Percentiles rank a stretch among this genome's conserved stretches.
Conservation (phyloP, 2,888 invertebrate genomes). For the Gerris lacustris region DNA sequence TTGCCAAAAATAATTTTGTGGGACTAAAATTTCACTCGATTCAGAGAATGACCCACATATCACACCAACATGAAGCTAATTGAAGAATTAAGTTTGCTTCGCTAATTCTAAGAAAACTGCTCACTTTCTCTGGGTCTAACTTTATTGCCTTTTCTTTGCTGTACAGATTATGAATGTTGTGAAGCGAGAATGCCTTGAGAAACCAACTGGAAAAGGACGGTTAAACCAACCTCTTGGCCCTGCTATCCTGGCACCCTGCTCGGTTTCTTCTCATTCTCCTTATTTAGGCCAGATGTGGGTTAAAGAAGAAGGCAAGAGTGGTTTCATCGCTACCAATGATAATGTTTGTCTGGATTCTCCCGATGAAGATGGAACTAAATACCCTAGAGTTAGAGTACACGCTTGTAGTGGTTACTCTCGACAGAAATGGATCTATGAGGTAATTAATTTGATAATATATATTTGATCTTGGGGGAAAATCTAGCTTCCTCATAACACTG, state of each 20-base stretch:
- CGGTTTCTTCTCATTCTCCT: conserved; percentile 37
- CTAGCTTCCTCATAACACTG: neutral
- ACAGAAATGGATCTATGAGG: conserved; percentile 57
- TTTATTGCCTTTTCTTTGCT: too few relatives aligned
- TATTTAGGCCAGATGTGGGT: conserved; percentile 58
- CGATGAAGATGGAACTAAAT: conserved; percentile 39
- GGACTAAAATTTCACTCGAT: neutral
- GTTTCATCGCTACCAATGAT: conserved; percentile 70
- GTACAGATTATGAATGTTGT: conserved; percentile 44
- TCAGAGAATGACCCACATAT: neutral
- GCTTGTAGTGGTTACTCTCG: conserved; percentile 53
- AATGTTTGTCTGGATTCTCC: conserved; percentile 70
- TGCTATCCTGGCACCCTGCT: conserved; percentile 54
- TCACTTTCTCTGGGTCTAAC: too few relatives aligned
- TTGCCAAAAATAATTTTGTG: too few relatives aligned
- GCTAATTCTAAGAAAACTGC: too few relatives aligned
- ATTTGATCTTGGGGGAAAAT: conserved; percentile 10
- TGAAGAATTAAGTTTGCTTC: neutral
- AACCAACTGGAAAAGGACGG: conserved; percentile 47
- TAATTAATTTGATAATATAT: conserved; percentile 30
- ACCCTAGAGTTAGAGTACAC: conserved; percentile 54
- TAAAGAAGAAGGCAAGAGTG: conserved; percentile 41
- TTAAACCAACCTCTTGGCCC: conserved; percentile 58
- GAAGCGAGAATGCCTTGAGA: conserved; percentile 49
- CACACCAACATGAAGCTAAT: neutral